Percentiles rank a stretch among this genome's conserved stretches.
Evolutionary conservation across 2,797 vertebrate genomes (phyloP).

Genomic region (Channallabes apus): DNA sequence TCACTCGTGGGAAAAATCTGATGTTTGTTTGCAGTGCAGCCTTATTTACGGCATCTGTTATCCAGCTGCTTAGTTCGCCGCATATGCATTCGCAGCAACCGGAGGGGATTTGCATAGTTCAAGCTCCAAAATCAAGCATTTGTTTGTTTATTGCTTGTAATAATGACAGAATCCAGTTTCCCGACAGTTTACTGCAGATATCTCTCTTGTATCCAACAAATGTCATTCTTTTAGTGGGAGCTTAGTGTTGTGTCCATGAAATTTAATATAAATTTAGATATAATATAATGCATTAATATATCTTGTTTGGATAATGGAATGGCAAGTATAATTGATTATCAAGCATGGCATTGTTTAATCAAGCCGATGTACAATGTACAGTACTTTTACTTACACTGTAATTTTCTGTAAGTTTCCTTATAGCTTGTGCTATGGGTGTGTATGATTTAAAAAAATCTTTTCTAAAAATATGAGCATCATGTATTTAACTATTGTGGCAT

Average conservation of each 20-base stretch:
- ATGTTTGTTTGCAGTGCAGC: conserved; percentile 34
- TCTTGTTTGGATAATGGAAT: background rate
- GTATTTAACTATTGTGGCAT: conserved; percentile 4
- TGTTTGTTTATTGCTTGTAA: conserved; percentile 32
- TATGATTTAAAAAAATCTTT: background rate
- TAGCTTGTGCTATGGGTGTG: background rate
- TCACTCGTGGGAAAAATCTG: conserved; percentile 29
- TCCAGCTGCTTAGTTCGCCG: conserved; percentile 22
- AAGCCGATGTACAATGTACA: background rate
- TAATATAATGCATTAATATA: background rate
- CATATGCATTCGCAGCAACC: conserved; percentile 17
- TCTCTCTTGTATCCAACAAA: background rate
- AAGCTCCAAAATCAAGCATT: conserved; percentile 26
- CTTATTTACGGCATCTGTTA: conserved; percentile 41
- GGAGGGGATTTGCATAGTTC: conserved; percentile 20
- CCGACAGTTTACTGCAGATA: background rate
- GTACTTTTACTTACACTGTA: background rate
- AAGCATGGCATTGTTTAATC: background rate
- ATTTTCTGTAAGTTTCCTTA: background rate
- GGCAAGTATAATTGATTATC: background rate
- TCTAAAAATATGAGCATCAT: background rate
- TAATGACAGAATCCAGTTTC: conserved; percentile 23
- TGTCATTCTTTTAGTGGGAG: background rate
- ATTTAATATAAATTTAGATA: background rate
- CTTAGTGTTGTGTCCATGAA: conserved; percentile 2